Evolutionary conservation across 2,888 invertebrate species (phyloP), one percentile per base, ranked within the genome.

Genomic region (Phalangium opilio): DNA sequence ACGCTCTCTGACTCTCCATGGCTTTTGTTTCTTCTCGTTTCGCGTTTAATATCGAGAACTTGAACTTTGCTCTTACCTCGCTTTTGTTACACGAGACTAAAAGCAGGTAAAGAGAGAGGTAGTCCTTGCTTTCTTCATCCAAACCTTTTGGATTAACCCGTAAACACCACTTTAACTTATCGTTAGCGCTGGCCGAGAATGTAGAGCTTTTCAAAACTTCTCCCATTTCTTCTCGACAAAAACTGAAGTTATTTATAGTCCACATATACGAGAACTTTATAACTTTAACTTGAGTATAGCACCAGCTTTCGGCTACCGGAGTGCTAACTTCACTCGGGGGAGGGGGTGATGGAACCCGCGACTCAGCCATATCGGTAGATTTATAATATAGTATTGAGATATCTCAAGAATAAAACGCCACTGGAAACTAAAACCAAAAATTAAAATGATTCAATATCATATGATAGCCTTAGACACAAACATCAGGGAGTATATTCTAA

Each of bases 231-330:
- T 99, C 98, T 62, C 96, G 84, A 75, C 98, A 98, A 75, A 98
- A 99, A 75, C 95, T 95, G 75, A 98, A 98, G 79, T 99, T 98
- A 75, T 96, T 96, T 75, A 98, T 98, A 69, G 98, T 98, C 98
- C 98, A 98, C 90, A 98, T 96, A 73, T 98, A 98, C 73, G 93
- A 95, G 79, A 99, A 98, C 75, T 98, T 98, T 62, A 96, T 91
- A 72, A 98, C 96, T 81, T 96, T 96, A 19, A 91, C 91, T 84
- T 95, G 93, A 69, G 96, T 98, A 70, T 95, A 96, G 77, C 96
- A 98, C 96, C 96, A 98, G 75, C 95, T 96, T 73, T 98, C 96
- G 54, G 96, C 96, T 61, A 95, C 91, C 64, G 96, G 95, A 66
- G 87, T 87, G 73, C 86, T 85, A 69, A 83, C 84, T 80, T 87